Conservation (phyloP, 2,888 invertebrate species). For the Chromoteleia sp. region DNA sequence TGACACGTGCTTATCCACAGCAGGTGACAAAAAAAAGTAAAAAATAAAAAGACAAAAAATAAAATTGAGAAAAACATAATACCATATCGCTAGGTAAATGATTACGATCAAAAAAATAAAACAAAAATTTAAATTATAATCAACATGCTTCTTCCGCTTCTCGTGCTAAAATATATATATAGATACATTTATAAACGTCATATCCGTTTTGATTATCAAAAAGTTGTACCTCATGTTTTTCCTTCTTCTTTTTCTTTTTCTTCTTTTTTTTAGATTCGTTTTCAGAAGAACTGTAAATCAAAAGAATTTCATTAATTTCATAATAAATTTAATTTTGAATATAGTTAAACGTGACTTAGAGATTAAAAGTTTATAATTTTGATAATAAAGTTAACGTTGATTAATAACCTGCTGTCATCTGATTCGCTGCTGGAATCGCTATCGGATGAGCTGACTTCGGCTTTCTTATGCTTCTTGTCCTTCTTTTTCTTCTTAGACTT, state of each 20-base stretch:
- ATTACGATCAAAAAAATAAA: slow-evolving; percentile 70
- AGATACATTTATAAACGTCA: slow-evolving; percentile 70
- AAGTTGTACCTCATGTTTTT: slow-evolving; percentile 78
- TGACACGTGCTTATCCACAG: slow-evolving; percentile 78
- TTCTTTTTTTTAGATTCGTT: slow-evolving; percentile 91
- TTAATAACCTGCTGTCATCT: slow-evolving; percentile 81
- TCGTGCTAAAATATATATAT: slow-evolving; percentile 76
- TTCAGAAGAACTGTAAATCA: slow-evolving; percentile 87
- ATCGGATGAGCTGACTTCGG: slow-evolving; percentile 80
- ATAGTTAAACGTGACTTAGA: too few species aligned
- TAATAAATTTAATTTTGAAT: neutral
- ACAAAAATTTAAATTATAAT: slow-evolving; percentile 61
- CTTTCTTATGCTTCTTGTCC: slow-evolving; percentile 83
- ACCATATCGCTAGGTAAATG: slow-evolving; percentile 60
- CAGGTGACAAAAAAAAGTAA: slow-evolving; percentile 72
- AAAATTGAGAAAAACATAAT: slow-evolving; percentile 69
- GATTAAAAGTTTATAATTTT: slow-evolving; percentile 17
- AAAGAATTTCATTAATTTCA: neutral
- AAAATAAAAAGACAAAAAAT: slow-evolving; percentile 31
- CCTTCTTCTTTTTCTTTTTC: slow-evolving; percentile 92
- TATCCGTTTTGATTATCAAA: slow-evolving; percentile 51
- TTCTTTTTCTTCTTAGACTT: slow-evolving; percentile 84
- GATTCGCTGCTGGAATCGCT: slow-evolving; percentile 82
- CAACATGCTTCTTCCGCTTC: slow-evolving; percentile 74
- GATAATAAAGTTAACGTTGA: neutral